A percentile compares a stretch with the other conserved stretches of the same genome.
Evolutionary conservation across 1,140 invertebrate species (phyloP).

Genomic region (Drosophila lacteicornis): DNA sequence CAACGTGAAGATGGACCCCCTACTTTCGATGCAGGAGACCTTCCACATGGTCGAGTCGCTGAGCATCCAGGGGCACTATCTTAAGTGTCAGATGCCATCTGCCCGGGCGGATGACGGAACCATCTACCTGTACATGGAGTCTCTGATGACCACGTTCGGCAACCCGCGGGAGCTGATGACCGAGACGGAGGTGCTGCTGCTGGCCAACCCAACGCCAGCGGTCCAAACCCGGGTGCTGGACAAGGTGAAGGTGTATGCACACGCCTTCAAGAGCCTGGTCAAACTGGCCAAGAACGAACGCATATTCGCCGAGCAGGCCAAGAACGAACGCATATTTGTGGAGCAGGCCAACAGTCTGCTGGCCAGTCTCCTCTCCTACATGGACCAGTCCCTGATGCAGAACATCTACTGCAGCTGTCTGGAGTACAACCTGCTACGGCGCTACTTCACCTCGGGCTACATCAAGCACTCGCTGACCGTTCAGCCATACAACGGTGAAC

Average conservation of each 20-base stretch:
- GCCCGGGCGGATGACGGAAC: slow-evolving; percentile 38
- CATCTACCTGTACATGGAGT: slow-evolving; percentile 65
- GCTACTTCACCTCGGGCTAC: slow-evolving; percentile 64
- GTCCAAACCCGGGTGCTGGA: slow-evolving; percentile 52
- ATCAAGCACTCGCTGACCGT: slow-evolving; percentile 10
- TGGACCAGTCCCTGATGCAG: slow-evolving; percentile 44
- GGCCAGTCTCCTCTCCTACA: slow-evolving; percentile 39
- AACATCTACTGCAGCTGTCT: slow-evolving; percentile 66
- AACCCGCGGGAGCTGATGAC: slow-evolving; percentile 41
- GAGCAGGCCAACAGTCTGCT: slow-evolving; percentile 61
- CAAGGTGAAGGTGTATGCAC: slow-evolving; percentile 60
- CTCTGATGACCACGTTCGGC: slow-evolving; percentile 57
- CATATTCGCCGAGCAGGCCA: slow-evolving; percentile 59
- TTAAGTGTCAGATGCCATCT: slow-evolving; percentile 44
- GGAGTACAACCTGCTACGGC: slow-evolving; percentile 66
- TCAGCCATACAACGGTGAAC: slow-evolving; percentile 10
- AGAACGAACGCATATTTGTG: slow-evolving; percentile 63
- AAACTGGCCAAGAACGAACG: slow-evolving; percentile 59
- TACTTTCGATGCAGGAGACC: slow-evolving; percentile 19
- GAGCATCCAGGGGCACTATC: slow-evolving; percentile 62
- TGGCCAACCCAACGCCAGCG: slow-evolving; percentile 53
- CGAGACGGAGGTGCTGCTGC: slow-evolving; percentile 57
- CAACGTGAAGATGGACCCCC: slow-evolving; percentile 51
- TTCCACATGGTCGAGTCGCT: slow-evolving; percentile 53
- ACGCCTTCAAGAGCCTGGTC: slow-evolving; percentile 62